These are phyloP conservation scores for Trachemys scripta DNA, from an alignment of 2,113 vertebrate species.

Conservation along the genomic window DNA sequence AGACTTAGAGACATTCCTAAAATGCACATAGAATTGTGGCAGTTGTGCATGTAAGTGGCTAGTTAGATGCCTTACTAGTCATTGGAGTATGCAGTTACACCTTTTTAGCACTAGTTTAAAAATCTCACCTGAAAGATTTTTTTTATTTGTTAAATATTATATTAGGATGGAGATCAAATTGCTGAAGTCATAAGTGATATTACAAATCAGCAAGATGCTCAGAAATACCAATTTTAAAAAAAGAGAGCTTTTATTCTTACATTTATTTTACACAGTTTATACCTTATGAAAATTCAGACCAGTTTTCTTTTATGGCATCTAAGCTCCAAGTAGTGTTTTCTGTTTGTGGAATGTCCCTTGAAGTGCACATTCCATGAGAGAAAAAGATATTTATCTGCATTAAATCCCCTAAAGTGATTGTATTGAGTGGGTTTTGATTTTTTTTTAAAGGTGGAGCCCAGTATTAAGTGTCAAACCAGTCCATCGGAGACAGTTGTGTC, in stretches of 20 bases:
- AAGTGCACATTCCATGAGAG: constrained; percentile 5
- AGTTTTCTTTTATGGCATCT: not conserved
- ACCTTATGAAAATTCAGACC: not conserved
- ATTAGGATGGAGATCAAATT: not conserved
- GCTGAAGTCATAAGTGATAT: not conserved
- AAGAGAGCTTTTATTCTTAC: not conserved
- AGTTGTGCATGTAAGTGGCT: not conserved
- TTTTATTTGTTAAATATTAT: not conserved
- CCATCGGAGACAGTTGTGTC: constrained; percentile 52
- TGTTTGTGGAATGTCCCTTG: not conserved
- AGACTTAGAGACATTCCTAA: not conserved
- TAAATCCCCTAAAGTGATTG: not conserved
- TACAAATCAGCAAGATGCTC: not conserved
- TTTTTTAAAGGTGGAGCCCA: constrained; percentile 42
- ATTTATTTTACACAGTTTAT: not conserved
- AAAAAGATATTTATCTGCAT: not conserved
- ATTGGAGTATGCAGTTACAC: not conserved
- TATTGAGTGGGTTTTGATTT: constrained; percentile 35
- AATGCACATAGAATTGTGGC: not conserved
- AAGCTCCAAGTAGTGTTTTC: not conserved
- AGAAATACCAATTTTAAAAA: not conserved
- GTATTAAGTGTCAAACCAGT: constrained; percentile 28
- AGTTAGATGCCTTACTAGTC: not conserved
- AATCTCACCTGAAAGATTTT: not conserved
- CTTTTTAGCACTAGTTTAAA: not conserved